Evolutionary conservation across 2,888 invertebrate species (phyloP).

Genomic region (Synanthedon andrenaeformis): DNA sequence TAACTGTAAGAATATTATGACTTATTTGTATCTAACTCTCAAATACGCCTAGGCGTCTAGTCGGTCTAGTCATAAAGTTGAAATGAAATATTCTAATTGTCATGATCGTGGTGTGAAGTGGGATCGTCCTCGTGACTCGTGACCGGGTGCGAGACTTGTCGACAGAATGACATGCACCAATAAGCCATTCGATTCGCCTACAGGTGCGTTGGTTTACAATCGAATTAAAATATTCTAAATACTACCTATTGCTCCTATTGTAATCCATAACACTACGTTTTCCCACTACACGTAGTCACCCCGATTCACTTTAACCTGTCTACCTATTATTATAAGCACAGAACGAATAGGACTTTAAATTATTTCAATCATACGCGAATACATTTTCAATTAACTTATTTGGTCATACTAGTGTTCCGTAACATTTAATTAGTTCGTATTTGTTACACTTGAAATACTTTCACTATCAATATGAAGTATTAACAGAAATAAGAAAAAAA

Average conservation of each 20-base stretch:
- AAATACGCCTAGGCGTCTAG: too few species aligned
- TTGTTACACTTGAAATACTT: neutral
- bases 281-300: too few species aligned
- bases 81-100: conserved; percentile 7
- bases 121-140: conserved; percentile 16
- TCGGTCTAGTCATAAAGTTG: too few species aligned
- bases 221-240: too few species aligned
- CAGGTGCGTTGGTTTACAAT: conserved; percentile 27
- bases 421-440: neutral
- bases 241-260: too few species aligned
- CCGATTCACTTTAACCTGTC: too few species aligned
- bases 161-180: conserved; percentile 36
- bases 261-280: too few species aligned
- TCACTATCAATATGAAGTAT: neutral
- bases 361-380: too few species aligned
- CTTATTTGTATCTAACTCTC: too few species aligned
- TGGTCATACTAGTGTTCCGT: neutral
- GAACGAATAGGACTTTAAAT: too few species aligned
- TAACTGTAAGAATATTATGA: too few species aligned
- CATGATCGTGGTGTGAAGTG: conserved; percentile 32
- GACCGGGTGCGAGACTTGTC: conserved; percentile 32
- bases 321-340: too few species aligned
- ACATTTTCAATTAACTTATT: neutral
- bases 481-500: neutral
- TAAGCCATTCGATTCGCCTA: conserved; percentile 40